Evolutionary conservation across 2,113 vertebrate genomes (phyloP).

Genomic region (Petrocephalus zakoni): DNA sequence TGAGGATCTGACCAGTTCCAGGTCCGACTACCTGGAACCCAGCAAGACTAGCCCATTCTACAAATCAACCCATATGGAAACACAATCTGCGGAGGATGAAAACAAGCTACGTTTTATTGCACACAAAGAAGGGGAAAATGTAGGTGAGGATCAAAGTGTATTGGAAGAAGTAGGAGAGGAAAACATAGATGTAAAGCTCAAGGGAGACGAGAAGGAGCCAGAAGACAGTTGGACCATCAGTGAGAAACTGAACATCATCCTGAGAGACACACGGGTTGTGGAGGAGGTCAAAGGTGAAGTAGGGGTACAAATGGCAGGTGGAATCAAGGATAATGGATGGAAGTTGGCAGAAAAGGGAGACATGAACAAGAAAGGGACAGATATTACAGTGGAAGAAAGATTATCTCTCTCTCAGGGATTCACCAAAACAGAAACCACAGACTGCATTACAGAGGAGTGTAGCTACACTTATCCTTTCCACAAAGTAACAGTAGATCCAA

Average conservation of each 20-base stretch:
- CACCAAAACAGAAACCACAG: not conserved
- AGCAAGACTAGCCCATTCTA: not conserved
- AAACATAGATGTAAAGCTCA: not conserved
- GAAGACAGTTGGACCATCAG: not conserved
- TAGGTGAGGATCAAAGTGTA: not conserved
- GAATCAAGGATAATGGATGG: not conserved
- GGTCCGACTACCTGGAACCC: not conserved
- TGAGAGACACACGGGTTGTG: not conserved
- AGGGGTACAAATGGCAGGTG: not conserved
- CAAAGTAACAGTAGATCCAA: not conserved
- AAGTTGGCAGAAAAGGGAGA: not conserved
- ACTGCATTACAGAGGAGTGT: not conserved
- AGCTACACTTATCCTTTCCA: not conserved
- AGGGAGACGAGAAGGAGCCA: not conserved
- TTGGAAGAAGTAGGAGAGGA: not conserved
- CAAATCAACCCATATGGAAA: not conserved
- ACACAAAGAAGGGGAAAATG: not conserved
- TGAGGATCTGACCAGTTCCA: not conserved
- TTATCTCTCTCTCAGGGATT: no score
- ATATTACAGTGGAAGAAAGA: not conserved
- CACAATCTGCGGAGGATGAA: not conserved
- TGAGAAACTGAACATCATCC: not conserved
- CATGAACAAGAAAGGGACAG: not conserved
- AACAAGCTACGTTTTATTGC: not conserved
- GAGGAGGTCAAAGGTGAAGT: not conserved